Base-by-base conservation (phyloP, 1,140 invertebrate genomes). In the Steinernema khuongi region DNA sequence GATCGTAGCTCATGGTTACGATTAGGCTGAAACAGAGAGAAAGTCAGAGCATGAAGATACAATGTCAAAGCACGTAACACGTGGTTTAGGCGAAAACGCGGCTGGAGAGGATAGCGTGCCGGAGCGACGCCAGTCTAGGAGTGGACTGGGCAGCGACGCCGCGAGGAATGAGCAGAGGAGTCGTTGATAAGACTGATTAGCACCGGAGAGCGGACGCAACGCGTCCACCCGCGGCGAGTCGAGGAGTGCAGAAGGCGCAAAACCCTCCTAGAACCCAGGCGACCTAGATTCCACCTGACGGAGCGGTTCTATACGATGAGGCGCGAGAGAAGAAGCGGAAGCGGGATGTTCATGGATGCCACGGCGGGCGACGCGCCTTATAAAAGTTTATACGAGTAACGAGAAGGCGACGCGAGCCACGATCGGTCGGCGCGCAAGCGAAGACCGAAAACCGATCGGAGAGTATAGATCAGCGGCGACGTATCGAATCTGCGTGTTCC, bases 1-100 rank as follows among this genome's bases (percentile, higher is more conserved):
- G 36, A 41, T 78, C 77, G 71, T 77, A 77, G 44, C 68, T 71
- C 76, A 77, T 77, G 11, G 50, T 60, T n/a, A n/a, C n/a, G n/a
- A n/a, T n/a, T n/a, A n/a, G n/a, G n/a, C n/a, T n/a, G n/a, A n/a
- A n/a, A n/a, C n/a, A n/a, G n/a, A n/a, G n/a, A n/a, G n/a, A n/a
- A n/a, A n/a, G n/a, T n/a, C n/a, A n/a, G n/a, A n/a, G n/a, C n/a
- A n/a, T n/a, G n/a, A n/a, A n/a, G n/a, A n/a, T n/a, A n/a, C n/a
- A n/a, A n/a, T n/a, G n/a, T n/a, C n/a, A n/a, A n/a, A n/a, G n/a
- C n/a, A n/a, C n/a, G n/a, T n/a, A n/a, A n/a, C 36, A 41, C n/a
- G 7, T 41, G 36, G n/a, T 11, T 41, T 41, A n/a, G n/a, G n/a
- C n/a, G 36, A 41, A 41, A 41, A 41, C 36, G 36, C 36, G 36